These are phyloP conservation scores for Eupithecia pulchellata DNA, from an alignment of 2,888 invertebrate species.

Conservation along the genomic window DNA sequence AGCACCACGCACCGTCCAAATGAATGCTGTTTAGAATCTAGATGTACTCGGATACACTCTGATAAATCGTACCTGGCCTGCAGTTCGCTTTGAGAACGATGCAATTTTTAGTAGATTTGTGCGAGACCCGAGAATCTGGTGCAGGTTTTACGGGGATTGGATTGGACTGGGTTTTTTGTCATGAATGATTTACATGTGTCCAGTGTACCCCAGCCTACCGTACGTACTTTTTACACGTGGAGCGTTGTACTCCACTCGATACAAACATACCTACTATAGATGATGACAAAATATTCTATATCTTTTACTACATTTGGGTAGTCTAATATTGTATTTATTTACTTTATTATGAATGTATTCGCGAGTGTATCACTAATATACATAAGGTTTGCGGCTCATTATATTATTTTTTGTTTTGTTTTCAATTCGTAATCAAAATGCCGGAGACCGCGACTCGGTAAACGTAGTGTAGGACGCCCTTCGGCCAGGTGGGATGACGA, in stretches of 20 bases:
- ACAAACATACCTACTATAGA: neutral
- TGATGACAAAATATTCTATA: neutral
- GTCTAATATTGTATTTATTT: neutral
- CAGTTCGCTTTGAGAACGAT: conserved; percentile 8
- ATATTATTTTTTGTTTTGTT: too few species aligned
- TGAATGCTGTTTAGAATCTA: conserved; percentile 71
- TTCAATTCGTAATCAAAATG: too few species aligned
- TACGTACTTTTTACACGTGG: neutral
- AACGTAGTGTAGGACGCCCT: too few species aligned
- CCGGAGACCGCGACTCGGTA: too few species aligned
- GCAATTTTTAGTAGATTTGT: conserved; percentile 12
- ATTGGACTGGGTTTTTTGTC: conserved; percentile 3
- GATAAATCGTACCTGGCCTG: conserved; percentile 38
- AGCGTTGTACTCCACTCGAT: neutral
- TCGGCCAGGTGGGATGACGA: too few species aligned
- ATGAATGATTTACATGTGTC: neutral
- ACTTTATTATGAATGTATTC: neutral
- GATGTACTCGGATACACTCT: conserved; percentile 54
- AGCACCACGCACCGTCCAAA: conserved; percentile 70
- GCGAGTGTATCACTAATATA: neutral
- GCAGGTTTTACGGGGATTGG: conserved; percentile 6
- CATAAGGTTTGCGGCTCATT: neutral
- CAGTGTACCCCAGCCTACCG: too few species aligned
- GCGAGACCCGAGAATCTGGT: neutral
- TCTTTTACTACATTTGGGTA: neutral